Conservation (phyloP, 2,888 invertebrate genomes). For the Brachyptera putata region DNA sequence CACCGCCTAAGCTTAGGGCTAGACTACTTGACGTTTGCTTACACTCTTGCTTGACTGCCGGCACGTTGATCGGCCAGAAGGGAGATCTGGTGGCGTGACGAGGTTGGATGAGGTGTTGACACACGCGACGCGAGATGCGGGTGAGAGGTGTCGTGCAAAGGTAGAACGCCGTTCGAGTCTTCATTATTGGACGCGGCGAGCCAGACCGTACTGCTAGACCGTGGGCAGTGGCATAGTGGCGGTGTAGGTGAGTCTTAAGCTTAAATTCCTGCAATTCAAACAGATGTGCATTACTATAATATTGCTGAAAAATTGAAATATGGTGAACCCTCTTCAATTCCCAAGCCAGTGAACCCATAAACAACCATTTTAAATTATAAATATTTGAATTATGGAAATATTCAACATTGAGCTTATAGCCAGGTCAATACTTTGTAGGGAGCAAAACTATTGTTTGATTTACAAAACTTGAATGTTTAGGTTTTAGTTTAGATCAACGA, state of each 20-base stretch:
- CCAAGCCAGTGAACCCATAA: background rate
- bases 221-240: constrained; percentile 92
- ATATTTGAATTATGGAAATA: too few relatives aligned
- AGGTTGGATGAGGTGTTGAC: constrained; percentile 75
- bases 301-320: background rate
- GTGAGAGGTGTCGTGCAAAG: constrained; percentile 88
- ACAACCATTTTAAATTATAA: background rate
- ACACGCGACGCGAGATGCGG: constrained; percentile 80
- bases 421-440: constrained; percentile 3
- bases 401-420: too few relatives aligned
- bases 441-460: too few relatives aligned
- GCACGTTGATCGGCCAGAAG: constrained; percentile 65
- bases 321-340: background rate
- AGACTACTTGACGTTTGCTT: too few relatives aligned
- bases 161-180: constrained; percentile 95
- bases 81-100: constrained; percentile 87
- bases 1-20: too few relatives aligned
- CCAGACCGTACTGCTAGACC: constrained; percentile 68
- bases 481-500: too few relatives aligned
- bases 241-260: constrained; percentile 86
- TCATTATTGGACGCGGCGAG: constrained; percentile 90
- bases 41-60: constrained; percentile 86
- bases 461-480: too few relatives aligned
- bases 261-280: constrained; percentile 68
- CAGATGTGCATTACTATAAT: background rate